Conservation (phyloP, 2,113 vertebrate species). For the Cricetomys ansorgei region DNA sequence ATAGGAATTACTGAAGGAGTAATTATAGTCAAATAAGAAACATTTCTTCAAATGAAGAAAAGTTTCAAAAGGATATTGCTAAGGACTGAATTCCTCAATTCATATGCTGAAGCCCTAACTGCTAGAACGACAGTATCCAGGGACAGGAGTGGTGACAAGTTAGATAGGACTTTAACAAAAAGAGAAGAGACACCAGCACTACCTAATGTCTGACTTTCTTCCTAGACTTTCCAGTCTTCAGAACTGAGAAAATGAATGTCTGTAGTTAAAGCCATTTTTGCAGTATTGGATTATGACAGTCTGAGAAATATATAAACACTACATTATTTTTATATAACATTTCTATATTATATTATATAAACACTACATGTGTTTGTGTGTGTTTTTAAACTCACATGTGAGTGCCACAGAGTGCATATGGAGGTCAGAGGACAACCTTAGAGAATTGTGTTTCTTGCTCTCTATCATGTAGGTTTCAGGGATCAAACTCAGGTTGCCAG, state of each 20-base stretch:
- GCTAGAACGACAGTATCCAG: neutral
- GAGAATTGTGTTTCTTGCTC: neutral
- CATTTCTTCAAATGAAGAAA: conserved; percentile 10
- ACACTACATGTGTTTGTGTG: neutral
- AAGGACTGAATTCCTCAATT: neutral
- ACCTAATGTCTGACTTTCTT: neutral
- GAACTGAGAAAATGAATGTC: conserved; percentile 30
- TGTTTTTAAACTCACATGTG: no score
- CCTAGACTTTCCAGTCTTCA: neutral
- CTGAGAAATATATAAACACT: neutral
- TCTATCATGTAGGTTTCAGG: neutral
- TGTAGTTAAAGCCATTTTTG: neutral
- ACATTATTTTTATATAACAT: neutral
- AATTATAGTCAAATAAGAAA: conserved; percentile 28
- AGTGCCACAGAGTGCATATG: neutral
- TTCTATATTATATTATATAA: no score
- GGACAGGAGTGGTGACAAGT: neutral
- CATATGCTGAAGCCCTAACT: neutral
- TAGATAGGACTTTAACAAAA: neutral
- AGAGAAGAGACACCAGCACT: neutral
- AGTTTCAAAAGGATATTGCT: neutral
- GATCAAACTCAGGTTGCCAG: neutral
- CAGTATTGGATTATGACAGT: neutral
- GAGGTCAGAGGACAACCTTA: neutral
- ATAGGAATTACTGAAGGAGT: conserved; percentile 8